These are phyloP conservation scores for Halcyon chelicuti DNA, from an alignment of 2,797 vertebrate species.

Conservation along the genomic window DNA sequence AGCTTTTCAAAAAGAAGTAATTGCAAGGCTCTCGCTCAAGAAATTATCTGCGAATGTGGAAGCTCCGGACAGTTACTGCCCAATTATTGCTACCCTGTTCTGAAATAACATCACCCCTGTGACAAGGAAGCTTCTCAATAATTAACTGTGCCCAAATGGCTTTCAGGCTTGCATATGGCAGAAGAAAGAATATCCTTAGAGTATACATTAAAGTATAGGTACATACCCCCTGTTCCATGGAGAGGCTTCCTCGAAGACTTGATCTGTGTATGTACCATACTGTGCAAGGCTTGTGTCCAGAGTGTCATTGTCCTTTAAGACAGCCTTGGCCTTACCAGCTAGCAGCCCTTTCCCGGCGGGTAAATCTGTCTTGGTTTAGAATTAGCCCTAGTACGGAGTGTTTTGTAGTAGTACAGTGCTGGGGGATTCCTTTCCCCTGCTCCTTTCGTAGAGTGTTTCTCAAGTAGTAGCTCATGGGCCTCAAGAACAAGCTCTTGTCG, in stretches of 20 bases:
- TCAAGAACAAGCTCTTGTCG: neutral
- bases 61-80: slow-evolving; percentile 34
- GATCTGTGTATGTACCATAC: neutral
- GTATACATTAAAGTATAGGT: neutral
- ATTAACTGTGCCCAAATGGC: slow-evolving; percentile 22
- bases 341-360: neutral
- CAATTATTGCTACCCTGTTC: slow-evolving; percentile 24
- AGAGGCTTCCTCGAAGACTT: neutral
- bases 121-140: slow-evolving; percentile 17
- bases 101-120: slow-evolving; percentile 2
- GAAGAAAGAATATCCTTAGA: neutral
- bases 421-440: neutral
- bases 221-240: neutral
- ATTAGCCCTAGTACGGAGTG: neutral
- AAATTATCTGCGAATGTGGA: slow-evolving; percentile 30
- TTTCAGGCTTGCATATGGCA: neutral
- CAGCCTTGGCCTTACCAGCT: neutral
- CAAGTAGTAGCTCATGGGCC: neutral
- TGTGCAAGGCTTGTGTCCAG: neutral
- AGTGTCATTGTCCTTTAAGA: neutral
- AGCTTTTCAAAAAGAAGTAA: slow-evolving; percentile 48
- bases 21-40: slow-evolving; percentile 17
- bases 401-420: neutral
- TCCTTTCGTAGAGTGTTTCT: neutral
- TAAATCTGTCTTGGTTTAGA: neutral